Percentiles rank a stretch among this genome's conserved stretches.
phyloP scores from a whole-genome alignment of 2,888 invertebrate species.

The Craniophora ligustri region DNA sequence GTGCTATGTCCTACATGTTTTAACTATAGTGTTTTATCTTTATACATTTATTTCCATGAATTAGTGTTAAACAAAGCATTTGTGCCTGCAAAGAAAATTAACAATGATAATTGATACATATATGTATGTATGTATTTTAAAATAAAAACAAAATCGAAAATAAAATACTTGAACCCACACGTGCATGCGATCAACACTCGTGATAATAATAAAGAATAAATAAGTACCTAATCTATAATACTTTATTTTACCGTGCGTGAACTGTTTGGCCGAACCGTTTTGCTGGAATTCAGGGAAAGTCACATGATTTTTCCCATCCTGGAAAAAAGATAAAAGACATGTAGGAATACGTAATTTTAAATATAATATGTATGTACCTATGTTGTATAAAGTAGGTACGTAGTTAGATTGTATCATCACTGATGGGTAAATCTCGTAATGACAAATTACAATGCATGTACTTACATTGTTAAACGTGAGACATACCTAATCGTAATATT shows the following conservation, averaged over 20 bases:
- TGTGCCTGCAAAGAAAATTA: constrained; percentile 69
- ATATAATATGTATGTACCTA: no score
- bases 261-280: constrained; percentile 95
- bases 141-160: constrained; percentile 62
- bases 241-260: constrained; percentile 95
- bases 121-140: constrained; percentile 50
- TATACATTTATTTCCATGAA: constrained; percentile 34
- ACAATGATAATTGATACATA: constrained; percentile 57
- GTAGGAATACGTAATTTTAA: not conserved
- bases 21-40: constrained; percentile 27
- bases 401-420: no score
- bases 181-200: constrained; percentile 88
- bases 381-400: no score
- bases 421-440: no score
- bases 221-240: constrained; percentile 91
- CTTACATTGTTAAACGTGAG: no score
- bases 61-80: constrained; percentile 69
- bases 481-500: no score
- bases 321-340: constrained; percentile 63
- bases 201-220: constrained; percentile 83
- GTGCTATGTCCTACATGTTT: constrained; percentile 43
- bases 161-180: constrained; percentile 80
- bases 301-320: constrained; percentile 96
- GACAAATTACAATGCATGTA: no score
- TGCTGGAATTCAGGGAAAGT: constrained; percentile 97